Conservation (phyloP, 1,140 invertebrate species). For the Amphibalanus amphitrite region DNA sequence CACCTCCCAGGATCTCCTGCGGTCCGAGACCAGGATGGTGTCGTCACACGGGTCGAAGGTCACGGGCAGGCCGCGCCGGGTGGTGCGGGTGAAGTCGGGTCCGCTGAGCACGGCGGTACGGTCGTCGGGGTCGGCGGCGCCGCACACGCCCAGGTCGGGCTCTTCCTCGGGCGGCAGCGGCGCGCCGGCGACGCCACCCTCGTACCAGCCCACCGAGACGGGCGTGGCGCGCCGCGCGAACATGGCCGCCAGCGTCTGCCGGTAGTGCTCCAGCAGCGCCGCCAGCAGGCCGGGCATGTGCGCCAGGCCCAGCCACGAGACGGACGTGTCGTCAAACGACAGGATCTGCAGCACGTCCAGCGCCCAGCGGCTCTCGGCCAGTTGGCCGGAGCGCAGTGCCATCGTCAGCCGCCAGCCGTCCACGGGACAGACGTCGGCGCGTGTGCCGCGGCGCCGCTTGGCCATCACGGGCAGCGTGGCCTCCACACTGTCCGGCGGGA, state of each 20-base stretch:
- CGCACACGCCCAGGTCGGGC: not conserved
- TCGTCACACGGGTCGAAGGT: not conserved
- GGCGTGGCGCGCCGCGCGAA: slow-evolving; percentile 13
- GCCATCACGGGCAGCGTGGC: slow-evolving; percentile 66
- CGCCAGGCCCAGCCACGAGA: slow-evolving; percentile 76
- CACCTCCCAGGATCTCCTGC: not conserved
- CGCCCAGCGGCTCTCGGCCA: slow-evolving; percentile 94
- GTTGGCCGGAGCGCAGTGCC: slow-evolving; percentile 82
- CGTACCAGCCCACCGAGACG: slow-evolving; percentile 7
- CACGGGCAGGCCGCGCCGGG: not conserved
- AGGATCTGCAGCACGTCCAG: slow-evolving; percentile 78
- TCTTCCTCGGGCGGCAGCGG: no score
- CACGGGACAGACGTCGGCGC: slow-evolving; percentile 67
- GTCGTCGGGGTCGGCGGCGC: not conserved
- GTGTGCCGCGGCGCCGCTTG: slow-evolving; percentile 62
- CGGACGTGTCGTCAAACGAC: slow-evolving; percentile 76
- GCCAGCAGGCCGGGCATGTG: slow-evolving; percentile 85
- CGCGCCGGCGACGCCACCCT: slow-evolving; percentile 3
- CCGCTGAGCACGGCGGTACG: not conserved
- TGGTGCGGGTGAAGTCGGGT: not conserved
- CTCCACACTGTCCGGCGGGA: slow-evolving; percentile 83
- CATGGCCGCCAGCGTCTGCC: slow-evolving; percentile 29
- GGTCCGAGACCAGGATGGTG: not conserved
- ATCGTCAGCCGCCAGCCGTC: slow-evolving; percentile 96
- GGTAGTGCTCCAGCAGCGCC: slow-evolving; percentile 78